Base-by-base conservation (phyloP, 2,113 vertebrate genomes). In the Progne subis region DNA sequence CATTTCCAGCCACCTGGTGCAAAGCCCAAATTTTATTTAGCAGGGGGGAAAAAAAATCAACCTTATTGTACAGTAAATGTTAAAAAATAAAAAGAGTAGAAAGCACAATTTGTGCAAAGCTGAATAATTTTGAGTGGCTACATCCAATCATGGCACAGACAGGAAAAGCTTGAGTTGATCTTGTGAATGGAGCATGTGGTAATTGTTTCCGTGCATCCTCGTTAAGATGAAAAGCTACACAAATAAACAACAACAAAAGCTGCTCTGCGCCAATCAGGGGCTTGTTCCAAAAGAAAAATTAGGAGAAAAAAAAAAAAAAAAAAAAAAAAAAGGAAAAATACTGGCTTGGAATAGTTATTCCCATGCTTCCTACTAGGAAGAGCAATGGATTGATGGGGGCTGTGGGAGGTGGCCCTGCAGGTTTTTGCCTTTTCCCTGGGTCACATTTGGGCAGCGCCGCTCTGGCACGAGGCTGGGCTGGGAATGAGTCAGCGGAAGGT, bases 231-330 rank as follows among this genome's bases (percentile, higher is more conserved):
- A 95, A 95, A 96, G 93, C 94, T 95, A 92, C 90, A 93, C 93
- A 97, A 96, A 96, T 96, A 97, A 96, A 97, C 93, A 97, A 96
- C 95, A 96, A 97, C 94, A 96, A 94, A 95, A 94, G 87, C 87
- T 77, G 39, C 63, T 90, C 26, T 37, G 67, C 1, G 0, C 87
- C 94, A 88, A 88, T 86, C 90, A 64, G 79, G 14, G 44, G 46
- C 44, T 56, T 19, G 92, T 44, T 93, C 18, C 79, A 83, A 56
- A 55, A 76, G 15, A 31, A 60, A 61, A 18, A 19, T 55, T 4
- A 37, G 41, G 14, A 43, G 13, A 9, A 24, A 57, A 41, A 11
- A 17, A 15, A 43, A 46, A 49, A 15, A 32, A 28, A 5, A 32
- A 43, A 44, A 41, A 14, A n/a, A 41, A n/a, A 8, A 37, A 47